Percentiles rank a stretch among this genome's conserved stretches.
These are phyloP conservation scores for Proales similis DNA, from an alignment of 1,140 invertebrate species.

Conservation along the genomic window DNA sequence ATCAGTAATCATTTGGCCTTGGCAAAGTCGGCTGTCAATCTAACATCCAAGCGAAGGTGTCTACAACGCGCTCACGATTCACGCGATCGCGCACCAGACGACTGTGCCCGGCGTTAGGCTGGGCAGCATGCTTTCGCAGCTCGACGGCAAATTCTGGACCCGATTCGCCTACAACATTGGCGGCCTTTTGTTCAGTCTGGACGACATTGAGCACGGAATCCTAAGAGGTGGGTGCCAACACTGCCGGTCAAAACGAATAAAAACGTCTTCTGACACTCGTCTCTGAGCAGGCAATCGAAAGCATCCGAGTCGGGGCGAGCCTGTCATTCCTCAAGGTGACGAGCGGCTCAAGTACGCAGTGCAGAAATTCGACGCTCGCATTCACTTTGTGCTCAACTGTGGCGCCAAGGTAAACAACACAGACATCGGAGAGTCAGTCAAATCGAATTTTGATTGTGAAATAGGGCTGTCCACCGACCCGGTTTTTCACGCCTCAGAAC, in stretches of 20 bases:
- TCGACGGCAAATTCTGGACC: conserved; percentile 35
- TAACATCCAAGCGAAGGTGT: neutral
- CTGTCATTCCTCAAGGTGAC: conserved; percentile 46
- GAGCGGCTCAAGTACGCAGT: conserved; percentile 45
- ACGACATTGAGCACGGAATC: conserved; percentile 54
- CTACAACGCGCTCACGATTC: conserved; percentile 35
- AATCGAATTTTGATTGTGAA: neutral
- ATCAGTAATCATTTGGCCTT: conserved; percentile 15
- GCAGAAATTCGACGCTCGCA: conserved; percentile 48
- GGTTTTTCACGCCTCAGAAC: conserved; percentile 9
- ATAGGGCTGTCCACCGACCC: conserved; percentile 22
- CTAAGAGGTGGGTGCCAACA: conserved; percentile 44
- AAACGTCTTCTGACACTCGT: neutral
- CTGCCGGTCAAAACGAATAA: neutral
- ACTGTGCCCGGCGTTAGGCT: neutral
- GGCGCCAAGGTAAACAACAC: conserved; percentile 47
- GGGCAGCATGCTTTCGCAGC: neutral
- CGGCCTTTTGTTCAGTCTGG: conserved; percentile 45
- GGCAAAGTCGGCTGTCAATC: neutral
- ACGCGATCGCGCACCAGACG: neutral
- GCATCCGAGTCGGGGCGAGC: conserved; percentile 48
- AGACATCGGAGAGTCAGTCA: neutral
- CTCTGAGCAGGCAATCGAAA: conserved; percentile 46
- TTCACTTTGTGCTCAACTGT: conserved; percentile 55
- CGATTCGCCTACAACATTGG: conserved; percentile 42